These are phyloP conservation scores for Eugnorisma glareosa DNA, from an alignment of 2,888 invertebrate species.

Conservation along the genomic window DNA sequence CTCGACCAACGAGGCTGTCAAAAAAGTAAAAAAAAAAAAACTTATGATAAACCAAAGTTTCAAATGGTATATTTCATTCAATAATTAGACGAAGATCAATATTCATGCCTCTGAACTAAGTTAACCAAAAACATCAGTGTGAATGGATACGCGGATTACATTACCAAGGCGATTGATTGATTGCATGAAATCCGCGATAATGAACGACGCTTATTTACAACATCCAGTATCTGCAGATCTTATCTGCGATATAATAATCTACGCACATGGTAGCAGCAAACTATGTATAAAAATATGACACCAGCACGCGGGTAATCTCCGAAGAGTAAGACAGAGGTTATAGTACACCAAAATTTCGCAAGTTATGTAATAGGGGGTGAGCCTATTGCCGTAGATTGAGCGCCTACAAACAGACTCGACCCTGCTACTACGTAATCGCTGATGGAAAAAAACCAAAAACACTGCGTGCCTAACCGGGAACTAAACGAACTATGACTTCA, in stretches of 20 bases:
- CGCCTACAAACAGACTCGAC: not conserved
- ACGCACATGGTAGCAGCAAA: slow-evolving; percentile 23
- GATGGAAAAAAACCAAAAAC: not conserved
- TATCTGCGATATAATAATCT: slow-evolving; percentile 45
- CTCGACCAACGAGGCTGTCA: too few species aligned
- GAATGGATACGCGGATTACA: slow-evolving; percentile 33
- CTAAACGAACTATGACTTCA: not conserved
- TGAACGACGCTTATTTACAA: slow-evolving; percentile 42
- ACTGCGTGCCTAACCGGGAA: not conserved
- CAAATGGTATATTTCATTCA: not conserved
- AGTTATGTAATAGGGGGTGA: not conserved
- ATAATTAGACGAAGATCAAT: slow-evolving; percentile 1
- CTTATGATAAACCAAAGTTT: not conserved
- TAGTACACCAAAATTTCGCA: not conserved
- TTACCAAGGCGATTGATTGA: slow-evolving; percentile 51
- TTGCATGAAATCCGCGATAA: slow-evolving; percentile 36
- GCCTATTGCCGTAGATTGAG: not conserved
- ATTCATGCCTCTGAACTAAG: slow-evolving; percentile 10
- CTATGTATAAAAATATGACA: slow-evolving; percentile 22
- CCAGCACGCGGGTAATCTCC: not conserved
- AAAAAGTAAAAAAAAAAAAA: not conserved
- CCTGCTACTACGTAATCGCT: not conserved
- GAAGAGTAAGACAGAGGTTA: not conserved
- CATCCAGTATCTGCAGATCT: slow-evolving; percentile 37
- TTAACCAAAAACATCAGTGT: slow-evolving; percentile 12